Percentiles rank a stretch among this genome's conserved stretches.
phyloP scores from a whole-genome alignment of 2,797 vertebrate genomes.

The Tenualosa ilisha region DNA sequence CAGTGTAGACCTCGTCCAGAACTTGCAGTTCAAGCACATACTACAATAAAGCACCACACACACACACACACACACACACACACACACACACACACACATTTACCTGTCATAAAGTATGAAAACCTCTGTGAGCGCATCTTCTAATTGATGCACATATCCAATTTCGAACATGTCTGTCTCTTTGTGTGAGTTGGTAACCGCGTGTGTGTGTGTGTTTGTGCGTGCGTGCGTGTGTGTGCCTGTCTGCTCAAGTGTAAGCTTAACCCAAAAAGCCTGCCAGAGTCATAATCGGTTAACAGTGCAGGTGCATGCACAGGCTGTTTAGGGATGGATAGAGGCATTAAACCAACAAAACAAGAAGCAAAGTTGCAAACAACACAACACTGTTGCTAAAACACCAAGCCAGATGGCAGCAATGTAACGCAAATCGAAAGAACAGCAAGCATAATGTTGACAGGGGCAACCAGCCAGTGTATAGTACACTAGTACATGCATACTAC shows the following conservation, averaged over 20 bases:
- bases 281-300: conserved; percentile 24
- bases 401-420: too few species aligned
- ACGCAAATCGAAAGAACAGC: too few species aligned
- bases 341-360: not conserved
- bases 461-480: too few species aligned
- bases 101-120: not conserved
- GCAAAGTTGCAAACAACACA: not conserved
- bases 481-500: too few species aligned
- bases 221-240: conserved; percentile 13
- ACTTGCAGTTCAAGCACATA: conserved; percentile 5
- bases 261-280: not conserved
- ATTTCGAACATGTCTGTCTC: conserved; percentile 1
- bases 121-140: not conserved
- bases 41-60: not conserved
- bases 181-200: not conserved
- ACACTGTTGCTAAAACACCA: not conserved
- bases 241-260: conserved; percentile 25
- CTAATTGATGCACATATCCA: not conserved
- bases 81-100: not conserved
- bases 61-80: not conserved
- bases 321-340: not conserved
- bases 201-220: not conserved
- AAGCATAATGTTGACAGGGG: too few species aligned
- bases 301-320: not conserved
- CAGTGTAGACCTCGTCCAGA: not conserved